phyloP scores from a whole-genome alignment of 2,797 vertebrate genomes.

The Phrynocephalus forsythii region DNA sequence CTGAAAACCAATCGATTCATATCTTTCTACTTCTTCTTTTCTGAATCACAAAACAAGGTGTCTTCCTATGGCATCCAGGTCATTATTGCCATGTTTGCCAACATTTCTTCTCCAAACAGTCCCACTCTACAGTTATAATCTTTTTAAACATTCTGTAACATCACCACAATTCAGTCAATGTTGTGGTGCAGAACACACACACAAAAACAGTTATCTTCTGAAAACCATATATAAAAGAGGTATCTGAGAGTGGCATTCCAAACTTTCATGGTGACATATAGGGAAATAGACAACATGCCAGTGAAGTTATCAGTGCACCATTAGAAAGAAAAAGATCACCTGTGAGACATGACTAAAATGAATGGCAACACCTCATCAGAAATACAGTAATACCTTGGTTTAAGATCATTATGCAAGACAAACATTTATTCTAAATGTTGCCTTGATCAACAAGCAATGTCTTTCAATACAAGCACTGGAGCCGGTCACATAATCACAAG shows the following conservation, averaged over 20 bases:
- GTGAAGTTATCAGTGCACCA: too few species aligned
- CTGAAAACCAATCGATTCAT: background rate
- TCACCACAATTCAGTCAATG: background rate
- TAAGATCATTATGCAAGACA: too few species aligned
- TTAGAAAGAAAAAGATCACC: background rate
- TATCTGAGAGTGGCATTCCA: background rate
- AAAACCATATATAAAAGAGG: background rate
- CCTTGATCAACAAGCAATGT: too few species aligned
- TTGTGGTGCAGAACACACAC: background rate
- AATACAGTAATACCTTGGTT: background rate
- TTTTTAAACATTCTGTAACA: background rate
- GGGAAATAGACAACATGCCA: background rate
- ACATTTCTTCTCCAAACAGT: background rate
- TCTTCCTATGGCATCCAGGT: background rate
- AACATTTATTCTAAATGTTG: too few species aligned
- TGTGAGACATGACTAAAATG: background rate
- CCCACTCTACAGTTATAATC: background rate
- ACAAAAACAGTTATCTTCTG: background rate
- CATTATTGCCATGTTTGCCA: background rate
- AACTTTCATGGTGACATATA: background rate
- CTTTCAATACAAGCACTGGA: too few species aligned
- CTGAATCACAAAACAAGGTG: background rate
- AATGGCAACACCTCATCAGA: background rate
- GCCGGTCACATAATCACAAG: too few species aligned
- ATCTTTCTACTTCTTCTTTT: too few species aligned